Base-by-base conservation (phyloP, 2,797 vertebrate genomes). In the Lateolabrax maculatus region DNA sequence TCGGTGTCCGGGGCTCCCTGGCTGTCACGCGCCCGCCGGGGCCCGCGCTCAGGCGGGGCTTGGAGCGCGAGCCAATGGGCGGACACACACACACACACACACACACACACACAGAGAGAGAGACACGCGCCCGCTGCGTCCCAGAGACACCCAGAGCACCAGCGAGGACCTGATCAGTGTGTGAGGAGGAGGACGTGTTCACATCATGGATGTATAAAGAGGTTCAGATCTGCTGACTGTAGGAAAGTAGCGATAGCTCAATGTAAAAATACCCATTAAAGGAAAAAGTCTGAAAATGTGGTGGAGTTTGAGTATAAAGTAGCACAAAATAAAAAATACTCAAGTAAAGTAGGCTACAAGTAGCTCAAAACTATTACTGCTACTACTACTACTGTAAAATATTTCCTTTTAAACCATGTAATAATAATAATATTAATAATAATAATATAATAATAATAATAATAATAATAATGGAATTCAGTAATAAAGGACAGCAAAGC, bases 1-100 rank as follows among this genome's bases (percentile, higher is more conserved):
- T n/a, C n/a, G n/a, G n/a, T n/a, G n/a, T n/a, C n/a, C n/a, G 51
- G 36, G 71, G 67, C 80, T 80, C 73, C 73, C 73, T 12, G 29
- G 77, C 62, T 75, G 89, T 94, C 92, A 92, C 86, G 89, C 76
- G 80, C 86, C n/a, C n/a, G n/a, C n/a, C n/a, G 19, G 1, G 56
- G 41, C 34, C 66, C 60, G 85, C 53, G 75, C 64, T 3, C 19
- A 36, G 89, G 93, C 84, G 92, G 91, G 68, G 92, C 90, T 53
- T 84, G 23, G 31, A 67, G 51, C 52, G 0, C 25, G 37, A 84
- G 77, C 90, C 90, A 93, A 90, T 90, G 39, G n/a, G 49, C 31
- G n/a, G n/a, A n/a, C n/a, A n/a, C n/a, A n/a, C n/a, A n/a, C n/a
- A n/a, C n/a, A n/a, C n/a, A n/a, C n/a, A n/a, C n/a, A n/a, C n/a